Conservation (phyloP, 2,888 invertebrate genomes). For the Thumatha senex region DNA sequence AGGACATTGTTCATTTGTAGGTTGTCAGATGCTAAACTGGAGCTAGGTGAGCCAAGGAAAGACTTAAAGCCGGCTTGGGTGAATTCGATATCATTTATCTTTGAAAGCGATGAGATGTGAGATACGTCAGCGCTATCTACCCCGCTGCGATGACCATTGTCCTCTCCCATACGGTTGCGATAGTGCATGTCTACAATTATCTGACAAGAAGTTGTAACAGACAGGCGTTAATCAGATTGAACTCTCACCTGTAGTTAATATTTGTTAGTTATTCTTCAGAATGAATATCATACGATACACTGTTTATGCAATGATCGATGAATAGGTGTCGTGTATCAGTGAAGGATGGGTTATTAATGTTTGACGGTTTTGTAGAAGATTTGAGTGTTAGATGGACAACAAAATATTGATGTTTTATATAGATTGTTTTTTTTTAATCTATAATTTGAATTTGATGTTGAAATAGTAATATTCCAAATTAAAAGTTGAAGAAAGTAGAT, state of each 20-base stretch:
- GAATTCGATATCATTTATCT: conserved; percentile 41
- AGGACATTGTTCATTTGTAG: conserved; percentile 73
- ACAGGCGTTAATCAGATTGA: conserved; percentile 51
- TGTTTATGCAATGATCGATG: conserved; percentile 32
- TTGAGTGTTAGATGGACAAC: conserved; percentile 14
- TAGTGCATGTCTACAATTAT: conserved; percentile 46
- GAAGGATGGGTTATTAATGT: conserved; percentile 15
- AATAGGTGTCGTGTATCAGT: conserved; percentile 14
- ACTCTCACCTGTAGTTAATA: conserved; percentile 40
- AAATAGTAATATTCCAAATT: not conserved
- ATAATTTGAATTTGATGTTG: not conserved
- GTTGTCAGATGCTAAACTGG: conserved; percentile 47
- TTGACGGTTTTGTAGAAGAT: conserved; percentile 17
- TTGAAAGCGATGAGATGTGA: conserved; percentile 42
- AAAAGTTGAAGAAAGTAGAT: not conserved
- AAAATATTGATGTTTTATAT: conserved; percentile 6
- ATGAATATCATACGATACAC: conserved; percentile 26
- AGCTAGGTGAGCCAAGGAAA: conserved; percentile 44
- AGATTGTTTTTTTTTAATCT: not conserved
- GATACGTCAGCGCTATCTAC: conserved; percentile 40
- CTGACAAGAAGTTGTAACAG: conserved; percentile 44
- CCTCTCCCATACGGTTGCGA: conserved; percentile 36
- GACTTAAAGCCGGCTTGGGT: conserved; percentile 33
- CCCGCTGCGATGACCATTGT: conserved; percentile 46
- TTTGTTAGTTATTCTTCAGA: conserved; percentile 36